These are phyloP conservation scores for Harpalus rufipes DNA, from an alignment of 2,888 invertebrate species.

Conservation along the genomic window DNA sequence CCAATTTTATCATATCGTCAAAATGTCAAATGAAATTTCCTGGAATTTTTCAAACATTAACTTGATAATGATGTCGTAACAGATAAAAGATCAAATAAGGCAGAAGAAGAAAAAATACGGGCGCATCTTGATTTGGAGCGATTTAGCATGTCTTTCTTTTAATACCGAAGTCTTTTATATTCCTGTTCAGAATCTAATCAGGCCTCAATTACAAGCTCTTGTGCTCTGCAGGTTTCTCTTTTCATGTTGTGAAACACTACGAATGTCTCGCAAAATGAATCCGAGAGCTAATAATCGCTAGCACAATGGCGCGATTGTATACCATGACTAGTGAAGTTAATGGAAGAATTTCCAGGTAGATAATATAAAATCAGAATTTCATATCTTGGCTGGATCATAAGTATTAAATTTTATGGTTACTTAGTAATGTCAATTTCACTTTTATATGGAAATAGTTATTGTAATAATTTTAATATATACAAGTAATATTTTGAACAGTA, in stretches of 20 bases:
- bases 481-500: no score
- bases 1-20: neutral
- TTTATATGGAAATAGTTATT: no score
- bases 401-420: no score
- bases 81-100: conserved; percentile 16
- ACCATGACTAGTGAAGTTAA: conserved; percentile 24
- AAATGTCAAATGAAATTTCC: neutral
- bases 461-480: no score
- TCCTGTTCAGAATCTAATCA: conserved; percentile 27
- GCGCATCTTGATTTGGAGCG: conserved; percentile 11
- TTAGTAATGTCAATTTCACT: no score
- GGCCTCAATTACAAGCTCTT: conserved; percentile 33
- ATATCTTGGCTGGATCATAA: neutral
- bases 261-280: conserved; percentile 35
- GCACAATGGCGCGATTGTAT: conserved; percentile 3
- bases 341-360: neutral
- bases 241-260: conserved; percentile 41
- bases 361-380: neutral
- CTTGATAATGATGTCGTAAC: conserved; percentile 3
- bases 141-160: conserved; percentile 23
- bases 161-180: conserved; percentile 46
- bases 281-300: conserved; percentile 15
- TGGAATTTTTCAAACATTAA: neutral
- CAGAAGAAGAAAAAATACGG: neutral
- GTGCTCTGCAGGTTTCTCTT: conserved; percentile 27